Evolutionary conservation across 2,888 invertebrate species (phyloP).

Genomic region (Papilio gigon): DNA sequence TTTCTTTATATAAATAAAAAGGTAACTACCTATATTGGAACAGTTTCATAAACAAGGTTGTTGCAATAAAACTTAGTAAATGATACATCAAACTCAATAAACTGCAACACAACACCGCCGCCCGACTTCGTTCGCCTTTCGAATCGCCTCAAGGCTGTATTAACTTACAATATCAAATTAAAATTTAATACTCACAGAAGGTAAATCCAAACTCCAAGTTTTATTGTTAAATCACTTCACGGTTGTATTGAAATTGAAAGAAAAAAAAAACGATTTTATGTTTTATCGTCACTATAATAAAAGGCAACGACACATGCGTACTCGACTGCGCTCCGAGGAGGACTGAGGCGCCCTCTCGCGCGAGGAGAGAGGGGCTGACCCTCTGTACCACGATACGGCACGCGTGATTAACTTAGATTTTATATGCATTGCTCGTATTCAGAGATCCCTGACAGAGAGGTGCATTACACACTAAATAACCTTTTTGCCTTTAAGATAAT

Average conservation of each 20-base stretch:
- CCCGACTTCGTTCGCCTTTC: constrained; percentile 64
- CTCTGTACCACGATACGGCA: constrained; percentile 54
- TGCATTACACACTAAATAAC: neutral
- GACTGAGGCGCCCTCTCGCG: constrained; percentile 69
- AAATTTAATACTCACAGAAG: constrained; percentile 64
- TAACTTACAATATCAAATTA: constrained; percentile 4
- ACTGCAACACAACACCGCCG: constrained; percentile 48
- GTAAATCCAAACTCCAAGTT: constrained; percentile 68
- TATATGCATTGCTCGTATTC: constrained; percentile 56
- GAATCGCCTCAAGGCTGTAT: constrained; percentile 44
- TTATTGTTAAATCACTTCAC: constrained; percentile 68
- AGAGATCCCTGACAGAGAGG: constrained; percentile 22
- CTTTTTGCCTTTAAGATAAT: constrained; percentile 1
- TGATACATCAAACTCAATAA: constrained; percentile 45
- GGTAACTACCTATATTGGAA: no score
- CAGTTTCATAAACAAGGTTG: neutral
- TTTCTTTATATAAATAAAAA: neutral
- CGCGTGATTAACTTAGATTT: constrained; percentile 59
- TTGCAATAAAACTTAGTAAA: constrained; percentile 32
- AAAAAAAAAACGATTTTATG: constrained; percentile 62
- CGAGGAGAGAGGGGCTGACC: constrained; percentile 69
- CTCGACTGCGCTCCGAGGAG: constrained; percentile 62
- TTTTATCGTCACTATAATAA: constrained; percentile 54
- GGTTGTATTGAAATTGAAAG: constrained; percentile 55
- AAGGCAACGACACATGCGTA: constrained; percentile 53